phyloP scores from a whole-genome alignment of 2,113 vertebrate genomes.

The Xyrauchen texanus region DNA sequence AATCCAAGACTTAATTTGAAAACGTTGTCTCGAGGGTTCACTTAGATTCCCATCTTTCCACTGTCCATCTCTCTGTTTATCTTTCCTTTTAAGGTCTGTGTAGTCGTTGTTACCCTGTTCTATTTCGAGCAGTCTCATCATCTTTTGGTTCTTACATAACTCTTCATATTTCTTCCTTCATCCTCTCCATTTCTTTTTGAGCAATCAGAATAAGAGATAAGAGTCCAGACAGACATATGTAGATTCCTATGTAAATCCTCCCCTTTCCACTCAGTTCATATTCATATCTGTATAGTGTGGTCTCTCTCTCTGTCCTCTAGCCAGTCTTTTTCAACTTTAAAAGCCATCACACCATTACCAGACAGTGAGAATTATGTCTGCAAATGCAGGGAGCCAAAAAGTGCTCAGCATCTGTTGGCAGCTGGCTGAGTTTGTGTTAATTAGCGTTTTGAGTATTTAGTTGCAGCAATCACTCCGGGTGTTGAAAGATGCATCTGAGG shows the following conservation, averaged over 20 bases:
- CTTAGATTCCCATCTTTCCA: background rate
- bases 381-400: slow-evolving; percentile 42
- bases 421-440: slow-evolving; percentile 38
- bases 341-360: slow-evolving; percentile 38
- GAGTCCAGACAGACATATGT: background rate
- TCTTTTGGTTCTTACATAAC: slow-evolving; percentile 12
- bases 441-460: background rate
- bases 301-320: background rate
- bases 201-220: background rate
- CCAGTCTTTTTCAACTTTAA: slow-evolving; percentile 21
- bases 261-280: slow-evolving; percentile 10
- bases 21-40: background rate
- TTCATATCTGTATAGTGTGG: background rate
- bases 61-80: slow-evolving; percentile 36
- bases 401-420: slow-evolving; percentile 21
- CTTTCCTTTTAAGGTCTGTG: slow-evolving; percentile 49
- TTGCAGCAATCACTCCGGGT: slow-evolving; percentile 2
- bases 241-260: slow-evolving; percentile 3
- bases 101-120: slow-evolving; percentile 32
- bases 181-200: background rate
- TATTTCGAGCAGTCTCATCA: slow-evolving; percentile 39
- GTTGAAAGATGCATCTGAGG: slow-evolving; percentile 17
- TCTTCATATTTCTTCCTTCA: slow-evolving; percentile 1
- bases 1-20: slow-evolving; percentile 24
- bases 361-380: slow-evolving; percentile 36